Conservation (phyloP, 92 coral and sea anemone species). For the Ricordea florida region DNA sequence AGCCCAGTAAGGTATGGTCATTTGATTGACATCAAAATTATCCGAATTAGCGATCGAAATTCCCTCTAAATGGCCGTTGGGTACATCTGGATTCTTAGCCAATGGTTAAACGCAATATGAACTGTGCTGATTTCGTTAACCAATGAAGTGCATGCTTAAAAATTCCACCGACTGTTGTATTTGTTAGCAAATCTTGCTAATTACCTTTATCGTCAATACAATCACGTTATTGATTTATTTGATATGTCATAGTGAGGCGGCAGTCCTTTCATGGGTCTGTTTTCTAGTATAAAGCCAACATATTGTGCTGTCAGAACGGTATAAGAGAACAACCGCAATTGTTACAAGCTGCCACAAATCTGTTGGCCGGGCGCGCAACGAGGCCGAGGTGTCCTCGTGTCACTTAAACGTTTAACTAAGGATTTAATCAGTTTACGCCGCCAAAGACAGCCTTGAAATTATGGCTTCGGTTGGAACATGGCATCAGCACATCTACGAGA, state of each 20-base stretch:
- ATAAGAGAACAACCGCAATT: slow-evolving; percentile 30
- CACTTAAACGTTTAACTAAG: neutral
- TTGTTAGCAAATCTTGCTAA: slow-evolving; percentile 99
- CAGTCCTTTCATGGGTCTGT: slow-evolving; percentile 71
- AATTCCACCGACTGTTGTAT: slow-evolving; percentile 68
- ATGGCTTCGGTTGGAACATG: slow-evolving; percentile 81
- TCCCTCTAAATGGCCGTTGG: slow-evolving; percentile 80
- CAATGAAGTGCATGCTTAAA: slow-evolving; percentile 57
- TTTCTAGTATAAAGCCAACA: slow-evolving; percentile 63
- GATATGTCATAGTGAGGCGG: slow-evolving; percentile 92
- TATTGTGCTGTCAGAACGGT: slow-evolving; percentile 67
- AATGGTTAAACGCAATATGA: slow-evolving; percentile 39
- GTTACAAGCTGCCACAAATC: slow-evolving; percentile 24
- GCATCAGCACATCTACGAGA: slow-evolving; percentile 95
- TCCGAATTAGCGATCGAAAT: slow-evolving; percentile 83
- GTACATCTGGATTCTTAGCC: slow-evolving; percentile 40
- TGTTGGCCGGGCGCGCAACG: neutral
- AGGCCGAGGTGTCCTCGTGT: too few species aligned
- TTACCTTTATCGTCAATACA: slow-evolving; percentile 99
- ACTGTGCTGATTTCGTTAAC: slow-evolving; percentile 15
- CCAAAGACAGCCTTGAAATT: neutral
- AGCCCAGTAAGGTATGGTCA: slow-evolving; percentile 41
- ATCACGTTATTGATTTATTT: slow-evolving; percentile 99
- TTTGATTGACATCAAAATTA: slow-evolving; percentile 90
- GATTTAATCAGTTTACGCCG: neutral